Conservation (phyloP, 2,888 invertebrate genomes). For the Oscheius sp. region DNA sequence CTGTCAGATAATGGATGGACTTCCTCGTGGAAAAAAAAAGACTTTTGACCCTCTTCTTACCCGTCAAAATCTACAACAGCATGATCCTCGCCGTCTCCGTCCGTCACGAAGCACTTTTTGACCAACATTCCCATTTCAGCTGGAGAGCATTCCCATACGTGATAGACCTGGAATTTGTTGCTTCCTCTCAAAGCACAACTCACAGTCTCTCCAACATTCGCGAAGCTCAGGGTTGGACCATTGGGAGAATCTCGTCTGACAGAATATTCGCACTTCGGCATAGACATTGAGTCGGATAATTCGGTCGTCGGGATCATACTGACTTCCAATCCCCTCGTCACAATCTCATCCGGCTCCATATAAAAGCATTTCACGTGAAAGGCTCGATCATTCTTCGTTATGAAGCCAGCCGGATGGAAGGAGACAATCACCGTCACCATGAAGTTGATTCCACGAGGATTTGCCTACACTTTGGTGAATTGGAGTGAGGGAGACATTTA, state of each 20-base stretch:
- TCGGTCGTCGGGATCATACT: conserved; percentile 67
- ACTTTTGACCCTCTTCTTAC: too few species aligned
- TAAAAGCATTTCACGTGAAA: conserved; percentile 69
- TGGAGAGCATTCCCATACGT: conserved; percentile 68
- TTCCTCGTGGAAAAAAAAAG: background rate
- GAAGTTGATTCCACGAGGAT: conserved; percentile 69
- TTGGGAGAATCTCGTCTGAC: conserved; percentile 59
- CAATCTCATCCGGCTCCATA: conserved; percentile 69
- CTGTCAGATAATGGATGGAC: background rate
- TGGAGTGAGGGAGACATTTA: conserved; percentile 24
- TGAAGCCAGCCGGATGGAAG: conserved; percentile 69
- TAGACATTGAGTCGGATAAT: conserved; percentile 62
- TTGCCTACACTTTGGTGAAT: conserved; percentile 50
- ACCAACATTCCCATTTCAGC: conserved; percentile 69
- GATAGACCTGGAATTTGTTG: conserved; percentile 47
- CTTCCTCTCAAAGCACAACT: too few species aligned
- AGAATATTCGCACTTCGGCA: conserved; percentile 68
- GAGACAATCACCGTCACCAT: conserved; percentile 68
- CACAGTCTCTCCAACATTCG: conserved; percentile 69
- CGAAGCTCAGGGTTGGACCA: conserved; percentile 64
- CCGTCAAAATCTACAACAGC: conserved; percentile 65
- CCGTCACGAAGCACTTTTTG: conserved; percentile 68
- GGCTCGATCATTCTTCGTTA: conserved; percentile 69
- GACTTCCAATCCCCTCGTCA: conserved; percentile 66
- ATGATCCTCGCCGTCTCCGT: conserved; percentile 68